A percentile compares a stretch with the other conserved stretches of the same genome.
phyloP scores from a whole-genome alignment of 2,797 vertebrate genomes.

The Moxostoma hubbsi region DNA sequence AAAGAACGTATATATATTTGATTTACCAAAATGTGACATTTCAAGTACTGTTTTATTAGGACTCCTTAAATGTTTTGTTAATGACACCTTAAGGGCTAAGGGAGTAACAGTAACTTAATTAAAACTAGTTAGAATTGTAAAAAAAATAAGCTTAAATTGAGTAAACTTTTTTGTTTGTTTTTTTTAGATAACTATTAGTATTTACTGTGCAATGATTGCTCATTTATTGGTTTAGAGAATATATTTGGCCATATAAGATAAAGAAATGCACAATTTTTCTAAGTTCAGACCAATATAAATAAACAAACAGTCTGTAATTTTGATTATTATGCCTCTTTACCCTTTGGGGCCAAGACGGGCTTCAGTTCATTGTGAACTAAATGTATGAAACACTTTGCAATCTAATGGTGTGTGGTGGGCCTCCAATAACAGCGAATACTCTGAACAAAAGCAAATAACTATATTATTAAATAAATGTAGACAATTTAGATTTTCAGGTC shows the following conservation, averaged over 20 bases:
- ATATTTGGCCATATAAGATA: neutral
- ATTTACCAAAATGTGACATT: too few species aligned
- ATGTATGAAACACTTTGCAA: neutral
- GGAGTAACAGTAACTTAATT: too few species aligned
- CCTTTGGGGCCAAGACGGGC: neutral
- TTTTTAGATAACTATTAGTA: too few species aligned
- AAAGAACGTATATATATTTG: too few species aligned
- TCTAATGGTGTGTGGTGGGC: neutral
- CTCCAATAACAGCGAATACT: conserved; percentile 1
- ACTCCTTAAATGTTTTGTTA: too few species aligned
- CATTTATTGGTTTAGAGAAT: neutral
- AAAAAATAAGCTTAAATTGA: too few species aligned
- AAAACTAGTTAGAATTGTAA: too few species aligned
- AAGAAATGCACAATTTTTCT: too few species aligned
- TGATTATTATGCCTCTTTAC: neutral
- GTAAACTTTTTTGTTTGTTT: too few species aligned
- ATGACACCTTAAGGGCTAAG: too few species aligned
- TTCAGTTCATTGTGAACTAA: conserved; percentile 1
- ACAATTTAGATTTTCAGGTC: neutral
- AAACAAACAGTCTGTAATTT: neutral
- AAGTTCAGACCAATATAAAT: neutral
- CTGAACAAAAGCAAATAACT: neutral
- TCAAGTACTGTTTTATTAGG: too few species aligned
- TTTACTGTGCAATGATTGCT: neutral
- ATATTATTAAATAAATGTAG: neutral